phyloP scores from a whole-genome alignment of 2,797 vertebrate species.

The Rhodeus uyekii region DNA sequence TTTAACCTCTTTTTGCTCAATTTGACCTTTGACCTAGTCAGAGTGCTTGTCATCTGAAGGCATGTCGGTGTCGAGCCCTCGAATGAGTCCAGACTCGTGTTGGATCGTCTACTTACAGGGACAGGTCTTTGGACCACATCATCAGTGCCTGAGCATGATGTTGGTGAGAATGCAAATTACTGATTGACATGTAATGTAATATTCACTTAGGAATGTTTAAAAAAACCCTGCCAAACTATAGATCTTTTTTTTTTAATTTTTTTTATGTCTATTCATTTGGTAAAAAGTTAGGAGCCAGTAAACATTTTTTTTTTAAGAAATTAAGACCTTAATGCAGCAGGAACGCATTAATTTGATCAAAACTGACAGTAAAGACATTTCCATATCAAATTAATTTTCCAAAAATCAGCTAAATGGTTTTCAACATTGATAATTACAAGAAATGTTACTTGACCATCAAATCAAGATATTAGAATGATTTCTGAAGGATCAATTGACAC shows the following conservation, averaged over 20 bases:
- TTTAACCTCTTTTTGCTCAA: not conserved
- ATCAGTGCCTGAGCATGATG: conserved; percentile 78
- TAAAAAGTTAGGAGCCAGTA: not conserved
- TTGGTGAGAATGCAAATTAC: conserved; percentile 64
- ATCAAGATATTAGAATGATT: not conserved
- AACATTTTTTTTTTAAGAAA: not conserved
- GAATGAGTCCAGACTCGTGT: conserved; percentile 76
- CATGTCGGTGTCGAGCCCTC: conserved; percentile 74
- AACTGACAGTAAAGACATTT: too few species aligned
- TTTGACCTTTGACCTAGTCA: conserved; percentile 49
- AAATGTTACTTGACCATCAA: not conserved
- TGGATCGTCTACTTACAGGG: conserved; percentile 78
- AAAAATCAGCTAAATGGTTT: not conserved
- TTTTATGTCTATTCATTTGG: not conserved
- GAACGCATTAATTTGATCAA: not conserved
- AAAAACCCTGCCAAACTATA: not conserved
- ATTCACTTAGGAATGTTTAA: not conserved
- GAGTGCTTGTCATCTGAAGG: conserved; percentile 73
- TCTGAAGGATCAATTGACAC: not conserved
- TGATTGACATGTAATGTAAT: not conserved
- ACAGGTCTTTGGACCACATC: conserved; percentile 80
- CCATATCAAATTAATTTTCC: too few species aligned
- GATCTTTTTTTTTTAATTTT: not conserved
- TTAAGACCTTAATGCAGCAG: not conserved
- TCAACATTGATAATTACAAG: not conserved